Evolutionary conservation across 1,140 invertebrate species (phyloP).

Genomic region (Vanessa atalanta): DNA sequence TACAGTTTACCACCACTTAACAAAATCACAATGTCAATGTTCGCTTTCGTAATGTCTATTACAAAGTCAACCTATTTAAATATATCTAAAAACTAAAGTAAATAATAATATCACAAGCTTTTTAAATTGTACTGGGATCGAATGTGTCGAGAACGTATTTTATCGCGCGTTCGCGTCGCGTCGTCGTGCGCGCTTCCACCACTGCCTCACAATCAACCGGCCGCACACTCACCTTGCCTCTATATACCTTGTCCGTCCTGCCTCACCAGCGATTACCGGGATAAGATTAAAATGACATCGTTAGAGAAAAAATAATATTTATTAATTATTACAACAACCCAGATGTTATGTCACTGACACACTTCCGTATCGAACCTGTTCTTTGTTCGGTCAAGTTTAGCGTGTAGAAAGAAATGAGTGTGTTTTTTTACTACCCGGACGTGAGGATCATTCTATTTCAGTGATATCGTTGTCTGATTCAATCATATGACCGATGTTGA

Average conservation of each 20-base stretch:
- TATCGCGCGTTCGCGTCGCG: slow-evolving; percentile 28
- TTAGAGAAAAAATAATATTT: neutral
- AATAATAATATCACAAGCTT: slow-evolving; percentile 14
- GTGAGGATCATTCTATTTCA: slow-evolving; percentile 1
- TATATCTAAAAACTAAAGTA: neutral
- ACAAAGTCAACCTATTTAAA: neutral
- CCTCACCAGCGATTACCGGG: slow-evolving; percentile 22
- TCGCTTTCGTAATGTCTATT: neutral
- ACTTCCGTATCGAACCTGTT: slow-evolving; percentile 36
- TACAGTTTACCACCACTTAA: slow-evolving; percentile 19
- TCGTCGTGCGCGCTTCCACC: slow-evolving; percentile 40
- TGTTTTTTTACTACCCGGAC: slow-evolving; percentile 16
- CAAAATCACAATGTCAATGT: neutral
- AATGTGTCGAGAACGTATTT: slow-evolving; percentile 4
- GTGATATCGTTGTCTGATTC: slow-evolving; percentile 4
- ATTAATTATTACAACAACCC: slow-evolving; percentile 5
- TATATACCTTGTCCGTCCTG: slow-evolving; percentile 54
- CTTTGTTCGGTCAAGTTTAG: slow-evolving; percentile 36
- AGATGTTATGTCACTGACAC: slow-evolving; percentile 40
- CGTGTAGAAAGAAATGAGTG: slow-evolving; percentile 20
- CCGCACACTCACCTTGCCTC: slow-evolving; percentile 49
- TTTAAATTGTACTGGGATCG: slow-evolving; percentile 2
- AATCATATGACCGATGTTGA: slow-evolving; percentile 15
- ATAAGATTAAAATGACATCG: slow-evolving; percentile 30
- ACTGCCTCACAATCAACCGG: slow-evolving; percentile 52